Percentiles rank a stretch among this genome's conserved stretches.
phyloP scores from a whole-genome alignment of 2,888 invertebrate genomes.

The Ecdyonurus torrentis region DNA sequence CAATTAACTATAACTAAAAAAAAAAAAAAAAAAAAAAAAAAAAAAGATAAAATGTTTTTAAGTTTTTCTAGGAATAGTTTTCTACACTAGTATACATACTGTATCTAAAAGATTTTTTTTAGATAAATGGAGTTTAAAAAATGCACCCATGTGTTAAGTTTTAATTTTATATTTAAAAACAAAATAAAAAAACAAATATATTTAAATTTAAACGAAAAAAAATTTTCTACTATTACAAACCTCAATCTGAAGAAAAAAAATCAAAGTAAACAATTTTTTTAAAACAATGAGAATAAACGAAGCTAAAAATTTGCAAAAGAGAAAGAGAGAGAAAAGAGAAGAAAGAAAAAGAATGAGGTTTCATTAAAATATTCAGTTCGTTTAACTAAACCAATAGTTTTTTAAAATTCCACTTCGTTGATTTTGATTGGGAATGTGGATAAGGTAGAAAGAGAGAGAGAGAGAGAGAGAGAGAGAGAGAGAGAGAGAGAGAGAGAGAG shows the following conservation, averaged over 20 bases:
- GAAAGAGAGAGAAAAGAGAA: not conserved
- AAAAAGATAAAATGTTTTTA: too few species aligned
- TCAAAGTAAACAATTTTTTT: too few species aligned
- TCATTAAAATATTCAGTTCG: not conserved
- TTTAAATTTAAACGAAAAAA: not conserved
- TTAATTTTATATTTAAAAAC: not conserved
- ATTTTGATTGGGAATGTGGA: not conserved
- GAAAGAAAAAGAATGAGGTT: not conserved
- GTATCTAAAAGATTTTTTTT: too few species aligned
- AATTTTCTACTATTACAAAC: not conserved
- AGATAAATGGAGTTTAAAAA: too few species aligned
- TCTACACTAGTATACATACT: too few species aligned
- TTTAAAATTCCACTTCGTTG: not conserved
- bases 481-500: not conserved
- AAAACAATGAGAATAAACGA: too few species aligned
- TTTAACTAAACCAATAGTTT: not conserved
- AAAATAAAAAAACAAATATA: not conserved
- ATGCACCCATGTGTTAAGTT: too few species aligned
- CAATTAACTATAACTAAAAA: too few species aligned
- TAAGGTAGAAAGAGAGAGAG: not conserved
- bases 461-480: not conserved
- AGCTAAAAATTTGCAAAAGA: too few species aligned
- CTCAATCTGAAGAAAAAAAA: too few species aligned
- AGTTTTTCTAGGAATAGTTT: too few species aligned
- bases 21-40: too few species aligned